Evolutionary conservation across 1,140 invertebrate species (phyloP).

Genomic region (Kradibia gibbosae): DNA sequence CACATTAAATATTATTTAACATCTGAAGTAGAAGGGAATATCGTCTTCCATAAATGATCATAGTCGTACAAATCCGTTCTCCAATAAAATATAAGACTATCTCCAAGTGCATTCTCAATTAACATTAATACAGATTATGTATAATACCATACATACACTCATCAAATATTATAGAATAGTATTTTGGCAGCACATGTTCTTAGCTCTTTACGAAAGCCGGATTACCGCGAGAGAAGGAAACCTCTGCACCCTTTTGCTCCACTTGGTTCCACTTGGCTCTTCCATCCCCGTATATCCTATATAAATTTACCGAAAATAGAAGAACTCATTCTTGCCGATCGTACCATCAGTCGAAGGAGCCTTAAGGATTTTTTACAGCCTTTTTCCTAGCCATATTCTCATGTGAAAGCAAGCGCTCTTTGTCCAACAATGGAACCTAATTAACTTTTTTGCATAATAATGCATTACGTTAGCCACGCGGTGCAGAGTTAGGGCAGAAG

Average conservation of each 20-base stretch:
- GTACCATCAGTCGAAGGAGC: not conserved
- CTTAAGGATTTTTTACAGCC: not conserved
- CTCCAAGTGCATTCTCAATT: not conserved
- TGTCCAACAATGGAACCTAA: conserved; percentile 23
- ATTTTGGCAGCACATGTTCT: not conserved
- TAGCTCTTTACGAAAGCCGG: not conserved
- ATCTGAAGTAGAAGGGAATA: too few species aligned
- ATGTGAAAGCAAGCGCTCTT: not conserved
- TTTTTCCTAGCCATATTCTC: not conserved
- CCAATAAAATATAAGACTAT: too few species aligned
- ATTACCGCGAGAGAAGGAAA: not conserved
- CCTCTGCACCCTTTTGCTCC: not conserved
- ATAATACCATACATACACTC: too few species aligned
- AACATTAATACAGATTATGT: conserved; percentile 13
- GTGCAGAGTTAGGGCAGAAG: not conserved
- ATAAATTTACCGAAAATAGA: not conserved
- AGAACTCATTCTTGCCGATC: conserved; percentile 44
- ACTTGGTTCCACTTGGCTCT: too few species aligned
- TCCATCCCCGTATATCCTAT: too few species aligned
- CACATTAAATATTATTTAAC: too few species aligned
- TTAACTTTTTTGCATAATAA: conserved; percentile 50
- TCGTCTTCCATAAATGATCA: too few species aligned
- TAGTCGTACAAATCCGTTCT: too few species aligned
- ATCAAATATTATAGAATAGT: too few species aligned
- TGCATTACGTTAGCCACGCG: not conserved